A percentile compares a stretch with the other conserved stretches of the same genome.
These are phyloP conservation scores for Drosophila leontia DNA, from an alignment of 1,140 invertebrate genomes.

Conservation along the genomic window DNA sequence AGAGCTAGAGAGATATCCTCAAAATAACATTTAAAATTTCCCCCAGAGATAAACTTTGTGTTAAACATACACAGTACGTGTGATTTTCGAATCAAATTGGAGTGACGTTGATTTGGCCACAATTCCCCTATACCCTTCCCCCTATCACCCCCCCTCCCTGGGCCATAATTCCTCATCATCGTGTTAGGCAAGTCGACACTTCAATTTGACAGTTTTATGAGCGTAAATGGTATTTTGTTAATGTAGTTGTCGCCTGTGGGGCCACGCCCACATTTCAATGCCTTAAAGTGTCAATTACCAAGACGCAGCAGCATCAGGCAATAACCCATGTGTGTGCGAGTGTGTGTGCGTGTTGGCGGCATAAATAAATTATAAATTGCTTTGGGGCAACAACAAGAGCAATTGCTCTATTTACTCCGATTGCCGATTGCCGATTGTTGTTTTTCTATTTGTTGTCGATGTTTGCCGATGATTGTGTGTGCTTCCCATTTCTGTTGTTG, in stretches of 20 bases:
- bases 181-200: slow-evolving; percentile 64
- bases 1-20: background rate
- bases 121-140: background rate
- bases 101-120: slow-evolving; percentile 44
- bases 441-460: slow-evolving; percentile 60
- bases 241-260: slow-evolving; percentile 47
- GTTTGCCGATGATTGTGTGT: slow-evolving; percentile 63
- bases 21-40: background rate
- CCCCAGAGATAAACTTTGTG: background rate
- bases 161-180: slow-evolving; percentile 2
- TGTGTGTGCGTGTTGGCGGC: slow-evolving; percentile 36
- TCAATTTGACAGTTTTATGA: slow-evolving; percentile 79
- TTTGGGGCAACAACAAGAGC: slow-evolving; percentile 60
- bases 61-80: background rate
- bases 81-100: slow-evolving; percentile 10
- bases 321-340: slow-evolving; percentile 25
- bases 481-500: slow-evolving; percentile 63
- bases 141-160: background rate
- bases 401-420: slow-evolving; percentile 74
- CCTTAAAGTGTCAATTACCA: slow-evolving; percentile 80
- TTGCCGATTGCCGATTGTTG: slow-evolving; percentile 27
- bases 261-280: slow-evolving; percentile 65
- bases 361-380: slow-evolving; percentile 79
- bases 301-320: slow-evolving; percentile 35
- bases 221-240: slow-evolving; percentile 73